Conservation (phyloP, 2,888 invertebrate species). For the Patella caerulea region DNA sequence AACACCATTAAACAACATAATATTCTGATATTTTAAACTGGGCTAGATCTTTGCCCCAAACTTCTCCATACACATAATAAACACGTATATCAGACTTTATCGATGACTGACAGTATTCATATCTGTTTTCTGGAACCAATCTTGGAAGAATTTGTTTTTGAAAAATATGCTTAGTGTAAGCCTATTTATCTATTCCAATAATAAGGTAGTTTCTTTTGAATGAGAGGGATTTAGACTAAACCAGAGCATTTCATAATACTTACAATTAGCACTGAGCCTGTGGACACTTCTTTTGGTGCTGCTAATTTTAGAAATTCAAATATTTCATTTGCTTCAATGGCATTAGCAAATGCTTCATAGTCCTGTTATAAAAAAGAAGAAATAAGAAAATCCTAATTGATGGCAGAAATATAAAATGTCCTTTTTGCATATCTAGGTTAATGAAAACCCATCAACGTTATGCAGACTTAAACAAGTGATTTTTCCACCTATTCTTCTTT, state of each 20-base stretch:
- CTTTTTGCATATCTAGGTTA: not conserved
- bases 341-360: constrained; percentile 91
- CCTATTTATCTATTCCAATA: no score
- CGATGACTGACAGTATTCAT: no score
- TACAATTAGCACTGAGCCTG: constrained; percentile 45
- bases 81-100: no score
- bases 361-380: constrained; percentile 77
- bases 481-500: not conserved
- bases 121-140: no score
- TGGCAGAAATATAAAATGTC: not conserved
- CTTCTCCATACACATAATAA: no score
- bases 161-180: no score
- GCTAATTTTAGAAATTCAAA: constrained; percentile 79
- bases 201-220: no score
- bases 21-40: no score
- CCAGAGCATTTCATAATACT: constrained; percentile 16
- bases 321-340: constrained; percentile 90
- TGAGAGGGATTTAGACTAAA: not conserved
- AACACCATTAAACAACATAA: no score
- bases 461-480: not conserved
- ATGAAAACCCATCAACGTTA: no score
- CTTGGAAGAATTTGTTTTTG: no score
- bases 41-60: no score
- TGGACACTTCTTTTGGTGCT: constrained; percentile 45
- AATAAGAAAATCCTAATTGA: not conserved